phyloP scores from a whole-genome alignment of 2,113 vertebrate species.

The Lethenteron camtschaticum region DNA sequence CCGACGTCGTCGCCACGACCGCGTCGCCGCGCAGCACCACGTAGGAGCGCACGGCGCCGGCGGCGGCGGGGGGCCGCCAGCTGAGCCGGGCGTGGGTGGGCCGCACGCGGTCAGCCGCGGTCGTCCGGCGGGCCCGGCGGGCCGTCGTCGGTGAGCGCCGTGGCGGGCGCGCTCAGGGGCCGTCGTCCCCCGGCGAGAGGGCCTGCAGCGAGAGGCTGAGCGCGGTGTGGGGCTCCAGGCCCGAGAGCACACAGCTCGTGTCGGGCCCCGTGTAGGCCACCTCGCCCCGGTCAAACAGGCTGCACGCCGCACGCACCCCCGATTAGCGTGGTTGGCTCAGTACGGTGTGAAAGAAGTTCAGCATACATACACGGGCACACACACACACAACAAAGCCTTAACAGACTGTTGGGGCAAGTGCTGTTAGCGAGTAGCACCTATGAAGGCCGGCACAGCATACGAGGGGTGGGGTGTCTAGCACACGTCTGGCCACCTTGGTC shows the following conservation, averaged over 20 bases:
- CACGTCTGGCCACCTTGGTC: no score
- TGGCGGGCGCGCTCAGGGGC: constrained; percentile 13
- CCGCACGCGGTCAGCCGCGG: constrained; percentile 15
- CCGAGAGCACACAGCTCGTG: constrained; percentile 11
- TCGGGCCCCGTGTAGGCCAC: constrained; percentile 15
- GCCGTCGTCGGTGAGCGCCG: constrained; percentile 10
- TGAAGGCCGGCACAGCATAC: no score
- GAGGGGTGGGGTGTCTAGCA: no score
- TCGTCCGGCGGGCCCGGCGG: constrained; percentile 11
- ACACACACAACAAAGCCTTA: no score
- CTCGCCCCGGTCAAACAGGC: constrained; percentile 14
- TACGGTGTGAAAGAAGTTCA: no score
- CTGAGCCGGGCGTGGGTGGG: constrained; percentile 14
- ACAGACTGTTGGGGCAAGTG: no score
- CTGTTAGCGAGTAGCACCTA: no score
- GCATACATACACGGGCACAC: no score
- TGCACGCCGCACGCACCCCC: constrained; percentile 6
- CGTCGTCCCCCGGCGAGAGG: constrained; percentile 15
- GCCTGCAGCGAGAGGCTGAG: constrained; percentile 13
- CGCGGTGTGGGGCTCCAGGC: constrained; percentile 7
- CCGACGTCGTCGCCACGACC: constrained; percentile 13
- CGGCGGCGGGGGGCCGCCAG: constrained; percentile 13
- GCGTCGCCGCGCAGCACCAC: constrained; percentile 12
- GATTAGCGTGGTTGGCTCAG: no score
- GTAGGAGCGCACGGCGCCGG: constrained; percentile 11